Evolutionary conservation across 2,797 vertebrate species (phyloP).

Genomic region (Chelonia mydas): DNA sequence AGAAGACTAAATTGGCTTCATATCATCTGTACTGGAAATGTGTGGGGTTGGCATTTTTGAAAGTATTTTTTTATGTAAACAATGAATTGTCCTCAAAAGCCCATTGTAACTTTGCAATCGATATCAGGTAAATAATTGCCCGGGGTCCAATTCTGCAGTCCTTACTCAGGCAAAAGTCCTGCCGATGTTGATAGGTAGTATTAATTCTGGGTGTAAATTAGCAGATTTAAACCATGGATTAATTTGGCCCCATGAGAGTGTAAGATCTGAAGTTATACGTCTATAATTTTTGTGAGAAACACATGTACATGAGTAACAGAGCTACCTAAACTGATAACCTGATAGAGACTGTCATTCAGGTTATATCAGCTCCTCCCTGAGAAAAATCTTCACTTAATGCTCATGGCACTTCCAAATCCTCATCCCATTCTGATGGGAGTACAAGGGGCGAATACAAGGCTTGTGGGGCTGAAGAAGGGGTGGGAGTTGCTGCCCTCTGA

Average conservation of each 20-base stretch:
- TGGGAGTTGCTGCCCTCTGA: neutral
- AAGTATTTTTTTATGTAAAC: neutral
- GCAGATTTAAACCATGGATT: neutral
- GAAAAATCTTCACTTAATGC: neutral
- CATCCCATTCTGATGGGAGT: neutral
- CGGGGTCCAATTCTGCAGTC: fast-evolving
- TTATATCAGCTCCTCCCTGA: neutral
- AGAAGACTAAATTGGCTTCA: neutral
- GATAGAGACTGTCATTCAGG: neutral
- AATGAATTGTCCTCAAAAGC: neutral
- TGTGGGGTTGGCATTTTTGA: neutral
- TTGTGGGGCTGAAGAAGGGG: neutral
- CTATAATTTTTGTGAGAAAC: fast-evolving
- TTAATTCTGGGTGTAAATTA: neutral
- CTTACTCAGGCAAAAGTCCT: neutral
- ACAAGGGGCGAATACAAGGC: neutral
- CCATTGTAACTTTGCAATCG: neutral
- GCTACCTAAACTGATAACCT: neutral
- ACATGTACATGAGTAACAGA: fast-evolving
- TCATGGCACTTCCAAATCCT: neutral
- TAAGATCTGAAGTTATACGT: neutral
- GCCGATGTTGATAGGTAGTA: neutral
- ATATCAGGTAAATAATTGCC: neutral
- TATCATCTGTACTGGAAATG: neutral
- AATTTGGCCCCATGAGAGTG: neutral